Percentiles rank a stretch among this genome's conserved stretches.
These are phyloP conservation scores for Lutraria rhynchaena DNA, from an alignment of 1,140 invertebrate species.

Conservation along the genomic window DNA sequence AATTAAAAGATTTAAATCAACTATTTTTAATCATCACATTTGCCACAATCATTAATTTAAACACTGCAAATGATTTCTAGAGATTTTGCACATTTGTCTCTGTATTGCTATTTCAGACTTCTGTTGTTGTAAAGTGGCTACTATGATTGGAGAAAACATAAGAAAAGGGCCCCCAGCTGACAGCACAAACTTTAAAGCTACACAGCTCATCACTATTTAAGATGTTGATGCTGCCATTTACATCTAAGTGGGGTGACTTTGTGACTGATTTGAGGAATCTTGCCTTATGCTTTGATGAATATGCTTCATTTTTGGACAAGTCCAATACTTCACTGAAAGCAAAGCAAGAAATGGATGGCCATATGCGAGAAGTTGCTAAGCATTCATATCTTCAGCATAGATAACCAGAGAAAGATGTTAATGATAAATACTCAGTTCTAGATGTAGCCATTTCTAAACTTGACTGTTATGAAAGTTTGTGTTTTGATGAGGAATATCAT, in stretches of 20 bases:
- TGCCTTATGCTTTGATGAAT: not conserved
- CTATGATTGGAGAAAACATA: conserved; percentile 29
- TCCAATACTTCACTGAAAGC: not conserved
- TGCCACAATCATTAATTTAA: too few relatives aligned
- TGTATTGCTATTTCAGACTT: too few relatives aligned
- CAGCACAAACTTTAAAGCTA: not conserved
- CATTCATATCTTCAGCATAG: not conserved
- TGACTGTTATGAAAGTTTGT: not conserved
- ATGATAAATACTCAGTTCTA: not conserved
- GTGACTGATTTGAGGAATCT: not conserved
- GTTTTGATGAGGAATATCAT: conserved; percentile 15
- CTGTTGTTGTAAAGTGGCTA: too few relatives aligned
- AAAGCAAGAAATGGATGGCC: not conserved
- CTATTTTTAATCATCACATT: too few relatives aligned
- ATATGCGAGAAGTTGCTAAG: not conserved
- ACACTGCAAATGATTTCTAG: too few relatives aligned
- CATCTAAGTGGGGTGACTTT: not conserved
- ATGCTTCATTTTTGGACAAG: not conserved
- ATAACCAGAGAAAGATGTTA: not conserved
- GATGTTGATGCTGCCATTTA: not conserved
- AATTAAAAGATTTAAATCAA: too few relatives aligned
- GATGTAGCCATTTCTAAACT: not conserved
- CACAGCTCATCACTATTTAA: not conserved
- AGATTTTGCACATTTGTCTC: too few relatives aligned
- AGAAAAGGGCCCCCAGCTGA: not conserved